Evolutionary conservation across 2,113 vertebrate genomes (phyloP).

Genomic region (Antechinus flavipes): DNA sequence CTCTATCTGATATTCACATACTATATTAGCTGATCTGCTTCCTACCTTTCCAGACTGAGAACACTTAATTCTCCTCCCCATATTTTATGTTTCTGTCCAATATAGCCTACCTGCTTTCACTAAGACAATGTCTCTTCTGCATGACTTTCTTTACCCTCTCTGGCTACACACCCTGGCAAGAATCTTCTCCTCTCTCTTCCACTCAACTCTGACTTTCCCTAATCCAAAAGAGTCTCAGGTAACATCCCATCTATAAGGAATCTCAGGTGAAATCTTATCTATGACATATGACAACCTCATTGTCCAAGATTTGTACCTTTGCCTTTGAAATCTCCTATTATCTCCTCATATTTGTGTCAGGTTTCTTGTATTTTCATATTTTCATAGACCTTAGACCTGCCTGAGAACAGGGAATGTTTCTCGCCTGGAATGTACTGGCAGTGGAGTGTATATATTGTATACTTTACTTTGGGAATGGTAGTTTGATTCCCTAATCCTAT

Average conservation of each 20-base stretch:
- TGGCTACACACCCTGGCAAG: background rate
- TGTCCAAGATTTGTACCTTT: background rate
- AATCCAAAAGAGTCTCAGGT: background rate
- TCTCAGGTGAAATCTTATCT: background rate
- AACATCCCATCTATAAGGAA: too few species aligned
- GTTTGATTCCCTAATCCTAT: background rate
- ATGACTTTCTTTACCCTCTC: background rate
- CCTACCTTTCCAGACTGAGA: background rate
- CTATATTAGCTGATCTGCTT: background rate
- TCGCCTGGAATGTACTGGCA: background rate
- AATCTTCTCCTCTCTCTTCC: background rate
- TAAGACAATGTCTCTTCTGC: background rate
- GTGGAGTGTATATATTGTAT: background rate
- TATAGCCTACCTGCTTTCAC: background rate
- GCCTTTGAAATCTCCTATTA: background rate
- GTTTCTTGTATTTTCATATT: background rate
- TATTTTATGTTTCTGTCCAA: background rate
- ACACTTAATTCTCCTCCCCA: background rate
- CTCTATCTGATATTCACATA: background rate
- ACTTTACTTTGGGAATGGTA: background rate
- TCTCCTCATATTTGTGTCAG: background rate
- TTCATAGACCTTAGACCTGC: background rate
- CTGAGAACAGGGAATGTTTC: background rate
- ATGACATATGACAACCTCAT: background rate
- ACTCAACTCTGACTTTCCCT: background rate